Evolutionary conservation across 23 tunicate genomes (phyloP), one percentile per base, ranked within the genome.

Genomic region (Halocynthia roretzi): DNA sequence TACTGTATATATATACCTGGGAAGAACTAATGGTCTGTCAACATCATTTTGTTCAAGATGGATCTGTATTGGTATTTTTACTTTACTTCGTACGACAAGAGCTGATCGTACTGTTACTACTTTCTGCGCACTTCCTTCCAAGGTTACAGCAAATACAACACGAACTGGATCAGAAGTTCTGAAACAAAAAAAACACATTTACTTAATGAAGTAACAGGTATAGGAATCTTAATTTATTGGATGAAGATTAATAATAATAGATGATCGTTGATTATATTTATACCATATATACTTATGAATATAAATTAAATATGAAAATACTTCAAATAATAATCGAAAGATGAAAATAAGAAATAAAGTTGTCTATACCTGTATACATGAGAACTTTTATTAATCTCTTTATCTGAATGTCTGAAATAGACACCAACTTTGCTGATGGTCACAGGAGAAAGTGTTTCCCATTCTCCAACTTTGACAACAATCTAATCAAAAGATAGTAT

Each of bases 381-480:
- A 10, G 78, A 74, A 55, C 78, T 74, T 52, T 53, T 74, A 8
- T 53, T 75, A 69, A 85, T 85, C 57, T 92, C 76, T 54, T 86
- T 68, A 68, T 74, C 55, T 7, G 90, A 93, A 71, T 96, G 99
- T 54, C 99, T 56, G 65, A 96, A 96, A 77, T 82, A 96, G 58
- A 77, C 76, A 10, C 99, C 99, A 69, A 96, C 99, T 70, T 87
- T 90, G 56, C 96, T 96, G 44, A 96, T 90, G 17, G 99, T 86
- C 10, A 96, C 96, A 5, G 99, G 93, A 52, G 88, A 61, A 8
- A 96, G 62, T 6, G 77, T 65, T 54, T 82, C 80, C 96, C 96
- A 96, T 18, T 78, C 93, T 8, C 76, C 96, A 6, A 90, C 87
- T 70, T 90, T 83, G 11, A 88, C 82, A 9, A 69, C 64, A 58